A percentile compares a stretch with the other conserved stretches of the same genome.
phyloP scores from a whole-genome alignment of 2,888 invertebrate species.

The Sarcophaga rosellei region DNA sequence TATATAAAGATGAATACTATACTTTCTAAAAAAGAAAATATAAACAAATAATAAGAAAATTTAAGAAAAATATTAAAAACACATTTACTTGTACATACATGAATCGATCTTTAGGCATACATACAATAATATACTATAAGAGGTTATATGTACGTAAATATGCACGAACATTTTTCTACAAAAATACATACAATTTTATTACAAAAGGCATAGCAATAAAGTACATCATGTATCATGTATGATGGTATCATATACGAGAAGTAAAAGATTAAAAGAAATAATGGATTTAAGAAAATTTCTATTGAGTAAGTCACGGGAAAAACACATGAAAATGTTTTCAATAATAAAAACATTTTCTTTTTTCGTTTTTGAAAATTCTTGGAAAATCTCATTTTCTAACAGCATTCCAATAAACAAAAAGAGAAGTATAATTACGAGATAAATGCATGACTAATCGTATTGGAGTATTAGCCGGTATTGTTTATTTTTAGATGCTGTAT shows the following conservation, averaged over 20 bases:
- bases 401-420: conserved; percentile 18
- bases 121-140: no score
- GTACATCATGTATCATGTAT: background rate
- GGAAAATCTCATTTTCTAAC: conserved; percentile 37
- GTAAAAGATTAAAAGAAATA: background rate
- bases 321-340: conserved; percentile 25
- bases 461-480: background rate
- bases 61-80: no score
- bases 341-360: background rate
- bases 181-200: background rate
- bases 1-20: no score
- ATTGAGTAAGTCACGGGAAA: conserved; percentile 69
- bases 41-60: no score
- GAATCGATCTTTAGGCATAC: background rate
- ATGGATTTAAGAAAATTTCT: conserved; percentile 57
- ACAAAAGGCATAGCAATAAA: background rate
- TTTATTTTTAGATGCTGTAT: conserved; percentile 10
- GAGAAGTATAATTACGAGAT: conserved; percentile 4
- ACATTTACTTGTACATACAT: background rate
- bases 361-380: conserved; percentile 25
- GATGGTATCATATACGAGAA: no score
- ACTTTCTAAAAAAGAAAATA: no score
- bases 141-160: background rate
- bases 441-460: conserved; percentile 28
- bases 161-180: background rate